phyloP scores from a whole-genome alignment of 1,140 invertebrate genomes.

The Neodiprion pinetum region DNA sequence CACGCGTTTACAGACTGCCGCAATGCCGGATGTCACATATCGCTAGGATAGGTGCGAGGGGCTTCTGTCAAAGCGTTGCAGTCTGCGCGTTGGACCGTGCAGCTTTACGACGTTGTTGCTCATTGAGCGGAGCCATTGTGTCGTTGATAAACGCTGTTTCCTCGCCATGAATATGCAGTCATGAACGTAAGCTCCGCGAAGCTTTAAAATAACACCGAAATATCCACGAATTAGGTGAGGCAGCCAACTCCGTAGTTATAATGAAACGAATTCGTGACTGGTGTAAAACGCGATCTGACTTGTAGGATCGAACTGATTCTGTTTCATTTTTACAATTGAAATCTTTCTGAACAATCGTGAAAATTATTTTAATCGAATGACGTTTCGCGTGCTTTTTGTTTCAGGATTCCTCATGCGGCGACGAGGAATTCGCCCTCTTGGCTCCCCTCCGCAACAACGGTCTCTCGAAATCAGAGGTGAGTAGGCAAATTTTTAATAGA shows the following conservation, averaged over 20 bases:
- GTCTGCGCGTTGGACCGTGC: conserved; percentile 33
- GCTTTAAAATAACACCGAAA: too few species aligned
- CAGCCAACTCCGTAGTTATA: too few species aligned
- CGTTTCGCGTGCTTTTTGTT: conserved; percentile 22
- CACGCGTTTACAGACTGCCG: too few species aligned
- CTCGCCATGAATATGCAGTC: conserved; percentile 52
- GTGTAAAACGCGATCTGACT: too few species aligned
- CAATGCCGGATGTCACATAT: too few species aligned
- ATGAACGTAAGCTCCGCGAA: neutral
- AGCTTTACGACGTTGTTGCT: conserved; percentile 53
- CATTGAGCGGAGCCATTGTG: conserved; percentile 45
- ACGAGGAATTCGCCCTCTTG: conserved; percentile 40
- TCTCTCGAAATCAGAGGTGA: conserved; percentile 42
- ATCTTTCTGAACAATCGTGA: too few species aligned
- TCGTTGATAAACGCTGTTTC: conserved; percentile 54
- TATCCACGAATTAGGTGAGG: too few species aligned
- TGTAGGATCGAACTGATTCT: too few species aligned
- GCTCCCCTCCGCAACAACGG: conserved; percentile 38
- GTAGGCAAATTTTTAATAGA: conserved; percentile 25
- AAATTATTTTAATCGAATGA: too few species aligned
- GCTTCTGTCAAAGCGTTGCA: neutral
- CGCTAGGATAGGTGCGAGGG: neutral
- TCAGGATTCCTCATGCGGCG: conserved; percentile 54
- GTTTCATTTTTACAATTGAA: too few species aligned
- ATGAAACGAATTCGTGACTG: too few species aligned